These are phyloP conservation scores for Lithobius niger DNA, from an alignment of 1,140 invertebrate genomes.

Conservation along the genomic window DNA sequence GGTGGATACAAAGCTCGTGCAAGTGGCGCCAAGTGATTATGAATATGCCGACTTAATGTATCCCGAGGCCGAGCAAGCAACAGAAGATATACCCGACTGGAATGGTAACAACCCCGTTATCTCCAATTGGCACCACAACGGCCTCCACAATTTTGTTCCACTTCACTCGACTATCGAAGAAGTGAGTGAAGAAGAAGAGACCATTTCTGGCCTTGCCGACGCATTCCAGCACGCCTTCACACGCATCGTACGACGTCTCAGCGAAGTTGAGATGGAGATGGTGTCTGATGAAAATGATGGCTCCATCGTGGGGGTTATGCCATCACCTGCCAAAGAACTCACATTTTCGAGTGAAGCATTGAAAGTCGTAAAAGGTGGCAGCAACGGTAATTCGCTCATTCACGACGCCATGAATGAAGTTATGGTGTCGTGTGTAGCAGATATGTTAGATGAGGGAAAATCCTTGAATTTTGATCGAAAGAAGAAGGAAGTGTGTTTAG, in stretches of 20 bases:
- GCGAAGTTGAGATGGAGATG: background rate
- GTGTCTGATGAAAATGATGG: no score
- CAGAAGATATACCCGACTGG: slow-evolving; percentile 9
- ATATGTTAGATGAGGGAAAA: no score
- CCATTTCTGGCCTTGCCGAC: slow-evolving; percentile 16
- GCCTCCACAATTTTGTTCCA: slow-evolving; percentile 10
- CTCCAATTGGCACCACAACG: slow-evolving; percentile 18
- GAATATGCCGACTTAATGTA: slow-evolving; percentile 25
- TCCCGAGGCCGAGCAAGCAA: slow-evolving; percentile 23
- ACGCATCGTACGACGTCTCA: background rate
- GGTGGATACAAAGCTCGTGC: no score
- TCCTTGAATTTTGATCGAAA: no score
- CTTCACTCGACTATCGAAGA: slow-evolving; percentile 17
- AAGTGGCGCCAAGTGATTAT: slow-evolving; percentile 38
- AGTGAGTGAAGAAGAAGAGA: slow-evolving; percentile 12
- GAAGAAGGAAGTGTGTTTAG: no score
- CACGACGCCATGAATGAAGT: no score
- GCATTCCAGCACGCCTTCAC: slow-evolving; percentile 14
- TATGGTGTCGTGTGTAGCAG: no score
- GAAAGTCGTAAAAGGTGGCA: no score
- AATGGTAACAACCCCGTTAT: slow-evolving; percentile 15
- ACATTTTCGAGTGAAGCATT: no score
- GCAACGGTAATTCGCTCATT: no score
- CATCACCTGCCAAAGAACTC: no score
- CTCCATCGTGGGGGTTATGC: no score